Conservation (phyloP, 2,113 vertebrate genomes). For the Callipepla squamata region DNA sequence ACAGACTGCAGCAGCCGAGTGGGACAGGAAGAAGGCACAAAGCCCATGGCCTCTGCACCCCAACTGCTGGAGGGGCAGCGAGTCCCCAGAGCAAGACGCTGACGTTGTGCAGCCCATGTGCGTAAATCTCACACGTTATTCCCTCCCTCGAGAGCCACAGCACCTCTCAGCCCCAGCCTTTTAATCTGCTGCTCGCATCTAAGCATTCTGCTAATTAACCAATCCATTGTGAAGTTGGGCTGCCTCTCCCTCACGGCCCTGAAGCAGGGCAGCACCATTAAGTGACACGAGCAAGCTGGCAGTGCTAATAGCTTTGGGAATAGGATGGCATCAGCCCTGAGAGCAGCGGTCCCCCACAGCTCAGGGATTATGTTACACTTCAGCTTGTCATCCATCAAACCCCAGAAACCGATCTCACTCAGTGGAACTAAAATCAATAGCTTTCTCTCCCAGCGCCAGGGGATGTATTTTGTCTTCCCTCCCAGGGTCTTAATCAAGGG, state of each 20-base stretch:
- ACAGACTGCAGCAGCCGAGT: neutral
- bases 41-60: neutral
- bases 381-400: slow-evolving; percentile 71
- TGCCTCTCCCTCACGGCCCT: neutral
- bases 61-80: neutral
- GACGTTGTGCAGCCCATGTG: neutral
- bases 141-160: neutral
- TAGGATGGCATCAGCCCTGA: neutral
- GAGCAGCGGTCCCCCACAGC: slow-evolving; percentile 12
- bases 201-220: slow-evolving; percentile 41
- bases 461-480: slow-evolving; percentile 58
- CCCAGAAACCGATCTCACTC: slow-evolving; percentile 50
- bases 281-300: slow-evolving; percentile 30
- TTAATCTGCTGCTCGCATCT: neutral
- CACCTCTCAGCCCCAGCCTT: neutral
- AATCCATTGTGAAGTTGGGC: slow-evolving; percentile 20
- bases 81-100: neutral
- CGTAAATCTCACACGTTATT: neutral
- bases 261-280: neutral
- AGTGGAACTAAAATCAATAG: slow-evolving; percentile 70
- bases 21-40: accelerated
- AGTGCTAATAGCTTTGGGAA: slow-evolving; percentile 48
- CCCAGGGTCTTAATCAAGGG: slow-evolving; percentile 70
- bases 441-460: slow-evolving; percentile 66
- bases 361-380: slow-evolving; percentile 54